Evolutionary conservation across 2,797 vertebrate species (phyloP).

Genomic region (Spinus pinus): DNA sequence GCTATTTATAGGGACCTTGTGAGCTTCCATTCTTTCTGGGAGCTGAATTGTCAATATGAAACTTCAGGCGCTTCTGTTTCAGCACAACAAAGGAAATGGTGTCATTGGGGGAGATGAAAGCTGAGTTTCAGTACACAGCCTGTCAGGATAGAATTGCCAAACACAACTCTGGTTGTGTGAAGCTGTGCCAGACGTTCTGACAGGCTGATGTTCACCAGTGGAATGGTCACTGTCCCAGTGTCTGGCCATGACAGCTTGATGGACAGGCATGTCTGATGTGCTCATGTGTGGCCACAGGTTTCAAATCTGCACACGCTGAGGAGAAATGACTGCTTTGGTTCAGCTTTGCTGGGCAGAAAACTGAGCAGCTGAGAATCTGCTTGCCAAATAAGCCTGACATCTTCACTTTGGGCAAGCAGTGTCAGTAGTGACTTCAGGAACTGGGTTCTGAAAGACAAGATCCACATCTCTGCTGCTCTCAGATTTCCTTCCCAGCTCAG

Average conservation of each 20-base stretch:
- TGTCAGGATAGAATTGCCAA: background rate
- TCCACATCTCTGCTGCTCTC: background rate
- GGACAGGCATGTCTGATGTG: background rate
- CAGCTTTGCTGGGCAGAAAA: background rate
- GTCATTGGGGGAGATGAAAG: background rate
- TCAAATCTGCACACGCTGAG: background rate
- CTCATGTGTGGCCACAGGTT: background rate
- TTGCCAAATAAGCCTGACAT: background rate
- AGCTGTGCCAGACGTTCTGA: background rate
- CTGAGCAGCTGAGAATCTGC: background rate
- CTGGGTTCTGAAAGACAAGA: background rate
- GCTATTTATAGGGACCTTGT: background rate
- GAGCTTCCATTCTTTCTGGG: background rate
- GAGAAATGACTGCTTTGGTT: background rate
- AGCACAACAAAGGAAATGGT: constrained; percentile 2
- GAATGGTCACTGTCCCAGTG: background rate
- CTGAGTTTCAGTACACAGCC: background rate
- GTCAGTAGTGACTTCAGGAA: background rate
- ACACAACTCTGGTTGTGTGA: background rate
- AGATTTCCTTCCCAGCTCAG: background rate
- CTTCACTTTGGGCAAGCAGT: background rate
- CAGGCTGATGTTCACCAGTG: background rate
- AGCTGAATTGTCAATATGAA: background rate
- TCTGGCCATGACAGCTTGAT: background rate
- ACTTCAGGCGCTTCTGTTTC: background rate